These are phyloP conservation scores for Diplodus sargus DNA, from an alignment of 2,797 vertebrate genomes.

Conservation along the genomic window DNA sequence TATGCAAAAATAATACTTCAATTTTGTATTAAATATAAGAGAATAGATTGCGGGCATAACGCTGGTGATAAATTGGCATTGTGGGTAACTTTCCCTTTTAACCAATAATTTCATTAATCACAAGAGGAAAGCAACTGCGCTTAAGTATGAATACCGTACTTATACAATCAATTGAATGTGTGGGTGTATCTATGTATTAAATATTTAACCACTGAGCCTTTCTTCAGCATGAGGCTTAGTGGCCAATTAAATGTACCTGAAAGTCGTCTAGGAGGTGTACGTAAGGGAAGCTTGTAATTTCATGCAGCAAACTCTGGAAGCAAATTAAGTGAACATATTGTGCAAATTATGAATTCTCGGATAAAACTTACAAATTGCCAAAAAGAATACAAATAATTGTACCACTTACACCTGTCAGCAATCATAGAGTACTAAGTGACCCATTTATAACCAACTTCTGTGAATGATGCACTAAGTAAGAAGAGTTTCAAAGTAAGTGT, in stretches of 20 bases:
- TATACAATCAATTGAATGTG: not conserved
- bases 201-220: not conserved
- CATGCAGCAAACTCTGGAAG: not conserved
- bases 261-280: not conserved
- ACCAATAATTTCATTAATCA: not conserved
- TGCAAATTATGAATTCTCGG: not conserved
- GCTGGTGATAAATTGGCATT: not conserved
- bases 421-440: not conserved
- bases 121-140: not conserved
- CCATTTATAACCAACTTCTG: not conserved
- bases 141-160: not conserved
- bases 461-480: not conserved
- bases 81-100: not conserved
- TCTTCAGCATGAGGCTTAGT: not conserved
- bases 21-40: not conserved
- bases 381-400: not conserved
- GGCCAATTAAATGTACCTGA: not conserved
- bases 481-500: not conserved
- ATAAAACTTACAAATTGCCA: not conserved
- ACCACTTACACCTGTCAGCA: not conserved
- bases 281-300: not conserved
- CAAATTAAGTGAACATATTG: not conserved
- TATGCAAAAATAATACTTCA: not conserved
- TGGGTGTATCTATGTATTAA: not conserved
- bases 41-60: not conserved